These are phyloP conservation scores for Brachionus sp. DNA, from an alignment of 1,140 invertebrate genomes.

Conservation along the genomic window DNA sequence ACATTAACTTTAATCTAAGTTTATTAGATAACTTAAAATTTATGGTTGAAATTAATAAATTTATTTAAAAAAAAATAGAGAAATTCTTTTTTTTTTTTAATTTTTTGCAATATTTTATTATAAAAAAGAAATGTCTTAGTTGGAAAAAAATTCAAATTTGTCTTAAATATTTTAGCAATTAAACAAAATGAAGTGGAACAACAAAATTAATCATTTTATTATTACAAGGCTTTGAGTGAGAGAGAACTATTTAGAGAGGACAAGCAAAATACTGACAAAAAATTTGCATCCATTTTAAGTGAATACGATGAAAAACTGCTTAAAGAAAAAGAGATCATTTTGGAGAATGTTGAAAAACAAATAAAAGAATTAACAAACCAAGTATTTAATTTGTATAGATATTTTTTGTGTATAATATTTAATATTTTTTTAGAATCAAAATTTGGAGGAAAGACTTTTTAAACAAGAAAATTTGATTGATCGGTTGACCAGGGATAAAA, in stretches of 20 bases:
- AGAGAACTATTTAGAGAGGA: neutral
- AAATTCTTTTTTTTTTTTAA: too few species aligned
- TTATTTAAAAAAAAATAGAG: too few species aligned
- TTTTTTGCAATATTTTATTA: too few species aligned
- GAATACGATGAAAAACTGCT: neutral
- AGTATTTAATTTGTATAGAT: neutral
- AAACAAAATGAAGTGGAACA: too few species aligned
- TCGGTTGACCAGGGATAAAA: conserved; percentile 29
- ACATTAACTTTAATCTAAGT: too few species aligned
- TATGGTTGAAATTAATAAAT: too few species aligned
- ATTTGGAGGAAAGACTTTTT: neutral
- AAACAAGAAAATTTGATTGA: conserved; percentile 43
- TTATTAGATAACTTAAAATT: too few species aligned
- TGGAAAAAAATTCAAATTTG: too few species aligned
- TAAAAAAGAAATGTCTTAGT: too few species aligned
- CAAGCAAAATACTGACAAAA: conserved; percentile 23
- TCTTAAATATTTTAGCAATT: too few species aligned
- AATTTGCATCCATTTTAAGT: neutral
- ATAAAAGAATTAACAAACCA: conserved; percentile 8
- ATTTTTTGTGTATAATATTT: neutral
- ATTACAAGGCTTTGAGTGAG: conserved; percentile 1
- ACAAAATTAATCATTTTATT: neutral
- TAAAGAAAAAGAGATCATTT: conserved; percentile 2
- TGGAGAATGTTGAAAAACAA: conserved; percentile 11
- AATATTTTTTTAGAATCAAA: conserved; percentile 13